A percentile compares a stretch with the other conserved stretches of the same genome.
These are phyloP conservation scores for Platycnemis pennipes DNA, from an alignment of 2,888 invertebrate species.

Conservation along the genomic window DNA sequence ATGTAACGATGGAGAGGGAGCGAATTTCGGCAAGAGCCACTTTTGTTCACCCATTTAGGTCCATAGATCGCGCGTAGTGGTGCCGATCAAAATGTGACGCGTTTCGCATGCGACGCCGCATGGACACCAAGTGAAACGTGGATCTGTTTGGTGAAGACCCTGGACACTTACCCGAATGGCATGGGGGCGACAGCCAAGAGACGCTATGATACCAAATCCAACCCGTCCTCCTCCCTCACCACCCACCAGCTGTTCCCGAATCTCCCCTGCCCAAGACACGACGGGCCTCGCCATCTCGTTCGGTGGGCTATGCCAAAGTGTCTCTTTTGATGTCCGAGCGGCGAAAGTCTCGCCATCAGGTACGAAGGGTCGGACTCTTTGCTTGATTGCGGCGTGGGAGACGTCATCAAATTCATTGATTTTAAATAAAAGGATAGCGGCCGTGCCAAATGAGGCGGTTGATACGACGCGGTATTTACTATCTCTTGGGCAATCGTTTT, in stretches of 20 bases:
- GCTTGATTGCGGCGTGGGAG: not conserved
- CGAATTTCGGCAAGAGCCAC: not conserved
- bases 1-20: not conserved
- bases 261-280: not conserved
- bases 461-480: not conserved
- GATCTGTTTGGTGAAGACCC: not conserved
- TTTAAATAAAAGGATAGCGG: not conserved
- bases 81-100: not conserved
- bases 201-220: slow-evolving; percentile 1
- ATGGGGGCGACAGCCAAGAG: not conserved
- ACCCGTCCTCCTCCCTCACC: not conserved
- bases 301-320: slow-evolving; percentile 2
- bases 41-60: not conserved
- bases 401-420: not conserved
- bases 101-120: not conserved
- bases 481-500: no score
- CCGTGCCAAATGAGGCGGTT: not conserved
- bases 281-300: not conserved
- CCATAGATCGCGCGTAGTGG: not conserved
- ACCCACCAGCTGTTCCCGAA: not conserved
- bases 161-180: not conserved
- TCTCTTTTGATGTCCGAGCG: not conserved
- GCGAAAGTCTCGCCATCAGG: slow-evolving; percentile 23
- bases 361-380: not conserved
- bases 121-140: not conserved